These are phyloP conservation scores for Thripadectes ignobilis DNA, from an alignment of 2,797 vertebrate genomes.

Conservation along the genomic window DNA sequence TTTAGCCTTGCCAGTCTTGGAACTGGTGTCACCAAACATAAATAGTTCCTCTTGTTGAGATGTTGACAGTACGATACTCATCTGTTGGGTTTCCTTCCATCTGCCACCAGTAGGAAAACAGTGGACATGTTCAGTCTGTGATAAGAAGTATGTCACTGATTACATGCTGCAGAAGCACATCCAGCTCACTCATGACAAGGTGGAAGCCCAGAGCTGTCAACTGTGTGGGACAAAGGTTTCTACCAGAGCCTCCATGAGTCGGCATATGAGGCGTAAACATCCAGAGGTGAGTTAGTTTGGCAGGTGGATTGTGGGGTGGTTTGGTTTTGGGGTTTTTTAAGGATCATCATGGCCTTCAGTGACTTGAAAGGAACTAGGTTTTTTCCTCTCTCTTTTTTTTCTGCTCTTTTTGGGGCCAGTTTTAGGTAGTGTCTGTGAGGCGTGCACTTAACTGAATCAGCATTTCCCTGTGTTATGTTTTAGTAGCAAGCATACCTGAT, in stretches of 20 bases:
- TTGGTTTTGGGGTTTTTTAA: background rate
- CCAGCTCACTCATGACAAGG: conserved; percentile 96
- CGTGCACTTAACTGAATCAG: background rate
- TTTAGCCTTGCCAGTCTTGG: background rate
- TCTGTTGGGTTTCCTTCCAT: background rate
- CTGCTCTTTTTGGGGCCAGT: background rate
- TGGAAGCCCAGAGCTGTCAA: conserved; percentile 96
- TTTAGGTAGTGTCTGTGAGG: background rate
- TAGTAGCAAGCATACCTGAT: background rate
- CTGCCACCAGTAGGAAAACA: conserved; percentile 91
- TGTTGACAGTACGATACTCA: background rate
- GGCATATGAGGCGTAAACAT: conserved; percentile 95
- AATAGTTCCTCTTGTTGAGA: background rate
- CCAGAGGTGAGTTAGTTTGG: conserved; percentile 83
- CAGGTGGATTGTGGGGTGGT: background rate
- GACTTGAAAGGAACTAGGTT: background rate
- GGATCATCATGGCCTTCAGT: background rate
- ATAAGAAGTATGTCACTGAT: conserved; percentile 98
- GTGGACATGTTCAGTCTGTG: conserved; percentile 91
- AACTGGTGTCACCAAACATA: background rate
- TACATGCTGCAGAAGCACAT: conserved; percentile 99
- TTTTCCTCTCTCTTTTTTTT: background rate
- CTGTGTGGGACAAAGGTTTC: conserved; percentile 98
- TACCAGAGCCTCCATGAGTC: conserved; percentile 96
- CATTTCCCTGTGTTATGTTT: background rate